Percentiles rank a stretch among this genome's conserved stretches.
Evolutionary conservation across 2,888 invertebrate genomes (phyloP).

Genomic region (Aradus depressus): DNA sequence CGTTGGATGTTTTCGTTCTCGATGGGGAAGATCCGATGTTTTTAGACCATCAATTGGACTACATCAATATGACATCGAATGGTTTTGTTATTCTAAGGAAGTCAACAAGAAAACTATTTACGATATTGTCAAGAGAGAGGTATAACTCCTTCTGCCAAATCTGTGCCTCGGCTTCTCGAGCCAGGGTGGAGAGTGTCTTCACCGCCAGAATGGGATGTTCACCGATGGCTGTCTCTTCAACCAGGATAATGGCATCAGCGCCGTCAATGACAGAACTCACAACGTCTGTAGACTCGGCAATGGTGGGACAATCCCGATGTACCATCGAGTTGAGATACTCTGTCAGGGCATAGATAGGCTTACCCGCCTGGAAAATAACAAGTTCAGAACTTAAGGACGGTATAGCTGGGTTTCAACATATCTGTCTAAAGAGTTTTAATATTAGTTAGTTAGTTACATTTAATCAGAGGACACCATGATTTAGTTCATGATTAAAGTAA

Average conservation of each 20-base stretch:
- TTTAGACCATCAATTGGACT: too few species aligned
- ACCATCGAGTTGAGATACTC: constrained; percentile 39
- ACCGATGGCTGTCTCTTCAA: constrained; percentile 58
- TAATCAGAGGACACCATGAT: too few species aligned
- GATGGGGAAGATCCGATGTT: too few species aligned
- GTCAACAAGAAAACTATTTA: constrained; percentile 6
- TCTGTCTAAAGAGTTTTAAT: too few species aligned
- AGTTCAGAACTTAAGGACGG: too few species aligned
- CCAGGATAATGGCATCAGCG: constrained; percentile 55
- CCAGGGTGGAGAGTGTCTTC: constrained; percentile 41
- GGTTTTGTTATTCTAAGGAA: too few species aligned
- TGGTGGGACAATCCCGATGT: constrained; percentile 42
- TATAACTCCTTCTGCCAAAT: constrained; percentile 44
- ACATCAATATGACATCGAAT: too few species aligned
- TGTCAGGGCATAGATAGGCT: constrained; percentile 48
- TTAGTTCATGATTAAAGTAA: too few species aligned
- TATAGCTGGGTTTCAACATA: too few species aligned
- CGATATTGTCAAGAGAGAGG: constrained; percentile 16
- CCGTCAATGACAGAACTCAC: constrained; percentile 65
- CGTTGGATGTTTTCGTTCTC: too few species aligned
- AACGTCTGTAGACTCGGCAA: constrained; percentile 56
- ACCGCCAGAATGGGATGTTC: constrained; percentile 46
- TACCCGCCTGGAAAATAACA: constrained; percentile 39
- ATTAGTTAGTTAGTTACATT: too few species aligned
- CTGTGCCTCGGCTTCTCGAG: constrained; percentile 59